Base-by-base conservation (phyloP, 2,888 invertebrate species). In the Epistrophella euchroma region DNA sequence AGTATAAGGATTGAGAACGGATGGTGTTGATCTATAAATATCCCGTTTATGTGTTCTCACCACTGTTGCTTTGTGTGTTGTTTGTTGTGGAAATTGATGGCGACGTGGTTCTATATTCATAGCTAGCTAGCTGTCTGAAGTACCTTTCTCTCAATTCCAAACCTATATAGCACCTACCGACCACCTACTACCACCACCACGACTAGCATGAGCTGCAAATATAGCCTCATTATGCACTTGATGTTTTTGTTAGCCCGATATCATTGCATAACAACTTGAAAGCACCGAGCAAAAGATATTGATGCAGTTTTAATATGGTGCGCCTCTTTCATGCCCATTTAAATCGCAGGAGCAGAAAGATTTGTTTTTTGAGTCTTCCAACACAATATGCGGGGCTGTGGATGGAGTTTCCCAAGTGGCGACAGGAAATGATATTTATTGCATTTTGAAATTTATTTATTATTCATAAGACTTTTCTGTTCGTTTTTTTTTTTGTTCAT, bases 1-100 rank as follows among this genome's bases (percentile, higher is more conserved):
- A 3, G 6, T 28, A 32, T 32, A 43, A 40, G 72, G 79, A 79
- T 80, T 66, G 45, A 32, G 75, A 80, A 58, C 85, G 71, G 80
- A 84, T 85, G 75, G 70, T 85, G 80, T 81, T 85, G 80, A 86
- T 86, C 86, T 82, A 86, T 86, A 82, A 82, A 86, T 82, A 86
- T 82, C 86, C 52, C 74, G 77, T 74, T 77, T 77, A 72, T 77
- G 76, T 86, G 81, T 86, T 74, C 77, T 78, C 82, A 66, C 81
- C 77, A 74, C 77, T 82, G 86, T 86, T 86, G 82, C 86, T 71
- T 52, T 56, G 72, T 68, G 50, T 68, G 17, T 47, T 43, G 25
- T 62, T 62, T 68, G 37, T 52, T 62, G 15, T 40, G 13, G 11
- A 32, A 79, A 79, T 72, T 84, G 77, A 80, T 70, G 81, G 76